These are phyloP conservation scores for Theocolax elegans DNA, from an alignment of 1,140 invertebrate genomes.

Conservation along the genomic window DNA sequence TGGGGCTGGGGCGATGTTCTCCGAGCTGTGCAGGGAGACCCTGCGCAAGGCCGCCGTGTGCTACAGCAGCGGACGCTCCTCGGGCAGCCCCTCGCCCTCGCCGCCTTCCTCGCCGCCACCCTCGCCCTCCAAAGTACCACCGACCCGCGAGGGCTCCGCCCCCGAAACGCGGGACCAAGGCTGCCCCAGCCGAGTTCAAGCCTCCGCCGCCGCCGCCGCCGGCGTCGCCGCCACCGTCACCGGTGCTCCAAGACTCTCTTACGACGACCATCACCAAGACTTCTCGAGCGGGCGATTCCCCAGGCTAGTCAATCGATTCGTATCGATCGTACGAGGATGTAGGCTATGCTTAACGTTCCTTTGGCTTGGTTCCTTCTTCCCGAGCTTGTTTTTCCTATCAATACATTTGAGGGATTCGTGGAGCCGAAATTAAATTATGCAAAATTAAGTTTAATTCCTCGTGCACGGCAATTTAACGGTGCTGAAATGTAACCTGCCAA, in stretches of 20 bases:
- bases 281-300: no score
- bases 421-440: no score
- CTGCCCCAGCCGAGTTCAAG: conserved; percentile 42
- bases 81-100: conserved; percentile 63
- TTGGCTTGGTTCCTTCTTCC: no score
- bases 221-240: conserved; percentile 40
- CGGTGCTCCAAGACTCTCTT: conserved; percentile 13
- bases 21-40: conserved; percentile 73
- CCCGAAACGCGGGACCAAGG: conserved; percentile 23
- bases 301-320: no score
- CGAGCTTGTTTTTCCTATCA: no score
- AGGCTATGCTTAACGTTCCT: no score
- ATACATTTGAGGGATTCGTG: no score
- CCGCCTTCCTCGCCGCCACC: conserved; percentile 64
- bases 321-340: no score
- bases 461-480: no score
- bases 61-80: conserved; percentile 64
- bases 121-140: conserved; percentile 60
- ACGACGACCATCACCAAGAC: no score
- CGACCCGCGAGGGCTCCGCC: conserved; percentile 43
- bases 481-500: no score
- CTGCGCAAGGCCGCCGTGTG: conserved; percentile 69
- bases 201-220: conserved; percentile 40
- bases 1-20: conserved; percentile 69
- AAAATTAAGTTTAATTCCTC: no score